Evolutionary conservation across 2,797 vertebrate genomes (phyloP).

Genomic region (Falco novaeseelandiae): DNA sequence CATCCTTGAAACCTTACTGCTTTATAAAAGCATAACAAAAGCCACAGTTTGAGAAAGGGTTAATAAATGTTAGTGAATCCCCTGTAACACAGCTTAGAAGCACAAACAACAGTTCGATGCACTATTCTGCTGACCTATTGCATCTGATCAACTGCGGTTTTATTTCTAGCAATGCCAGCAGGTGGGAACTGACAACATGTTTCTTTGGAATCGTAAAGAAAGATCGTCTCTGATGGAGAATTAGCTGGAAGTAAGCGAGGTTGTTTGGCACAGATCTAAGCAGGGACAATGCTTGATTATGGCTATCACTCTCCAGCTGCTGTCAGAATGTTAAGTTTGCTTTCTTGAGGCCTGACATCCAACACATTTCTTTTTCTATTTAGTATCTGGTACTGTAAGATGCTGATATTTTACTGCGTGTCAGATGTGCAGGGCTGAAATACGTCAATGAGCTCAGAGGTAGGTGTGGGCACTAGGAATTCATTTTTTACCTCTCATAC

Average conservation of each 20-base stretch:
- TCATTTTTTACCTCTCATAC: neutral
- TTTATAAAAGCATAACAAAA: neutral
- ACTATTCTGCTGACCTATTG: conserved; percentile 56
- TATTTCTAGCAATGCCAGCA: conserved; percentile 48
- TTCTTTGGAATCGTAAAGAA: conserved; percentile 13
- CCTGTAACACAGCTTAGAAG: conserved; percentile 22
- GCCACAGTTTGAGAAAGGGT: neutral
- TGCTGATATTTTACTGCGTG: conserved; percentile 13
- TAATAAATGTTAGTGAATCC: conserved; percentile 33
- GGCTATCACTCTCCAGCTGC: conserved; percentile 67
- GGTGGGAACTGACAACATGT: conserved; percentile 29
- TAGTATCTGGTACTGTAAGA: conserved; percentile 33
- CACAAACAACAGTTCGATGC: conserved; percentile 42
- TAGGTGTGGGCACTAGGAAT: neutral
- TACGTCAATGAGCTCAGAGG: neutral
- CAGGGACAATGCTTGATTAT: conserved; percentile 66
- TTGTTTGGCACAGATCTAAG: conserved; percentile 52
- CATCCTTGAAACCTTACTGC: neutral
- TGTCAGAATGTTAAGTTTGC: conserved; percentile 61
- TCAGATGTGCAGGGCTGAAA: conserved; percentile 17
- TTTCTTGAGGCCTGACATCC: conserved; percentile 13
- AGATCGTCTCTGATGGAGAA: conserved; percentile 32
- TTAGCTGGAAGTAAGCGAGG: conserved; percentile 57
- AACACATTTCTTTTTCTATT: conserved; percentile 45
- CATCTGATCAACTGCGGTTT: conserved; percentile 44